Percentiles rank a stretch among this genome's conserved stretches.
These are phyloP conservation scores for Bufo gargarizans DNA, from an alignment of 2,113 vertebrate species.

Conservation along the genomic window DNA sequence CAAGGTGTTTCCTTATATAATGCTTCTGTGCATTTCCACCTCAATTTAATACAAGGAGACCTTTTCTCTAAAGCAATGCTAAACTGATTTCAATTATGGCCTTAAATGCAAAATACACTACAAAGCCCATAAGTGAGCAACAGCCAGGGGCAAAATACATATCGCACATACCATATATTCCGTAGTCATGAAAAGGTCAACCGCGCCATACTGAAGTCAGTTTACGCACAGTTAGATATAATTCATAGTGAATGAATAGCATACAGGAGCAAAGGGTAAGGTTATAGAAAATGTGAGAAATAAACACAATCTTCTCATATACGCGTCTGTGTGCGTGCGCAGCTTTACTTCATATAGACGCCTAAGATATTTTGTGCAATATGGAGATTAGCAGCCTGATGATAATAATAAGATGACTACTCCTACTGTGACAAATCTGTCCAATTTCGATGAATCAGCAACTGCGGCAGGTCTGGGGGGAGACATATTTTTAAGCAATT, in stretches of 20 bases:
- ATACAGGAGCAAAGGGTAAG: background rate
- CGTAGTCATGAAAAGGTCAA: background rate
- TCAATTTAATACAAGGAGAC: background rate
- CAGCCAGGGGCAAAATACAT: background rate
- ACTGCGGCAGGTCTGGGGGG: constrained; percentile 46
- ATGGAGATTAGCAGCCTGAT: background rate
- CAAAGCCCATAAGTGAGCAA: constrained; percentile 14
- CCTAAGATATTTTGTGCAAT: background rate
- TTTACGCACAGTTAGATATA: too few species aligned
- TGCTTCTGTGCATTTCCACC: background rate
- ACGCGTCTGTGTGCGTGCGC: background rate
- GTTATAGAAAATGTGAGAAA: background rate
- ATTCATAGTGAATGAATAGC: background rate
- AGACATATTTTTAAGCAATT: constrained; percentile 56
- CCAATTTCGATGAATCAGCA: constrained; percentile 38
- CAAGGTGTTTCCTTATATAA: background rate
- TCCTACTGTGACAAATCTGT: constrained; percentile 43
- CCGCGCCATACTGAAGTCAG: background rate
- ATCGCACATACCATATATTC: background rate
- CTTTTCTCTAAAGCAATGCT: background rate
- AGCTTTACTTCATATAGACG: background rate
- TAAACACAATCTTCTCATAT: background rate
- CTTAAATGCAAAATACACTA: constrained; percentile 2
- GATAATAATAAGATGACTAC: constrained; percentile 27
- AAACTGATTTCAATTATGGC: background rate